phyloP scores from a whole-genome alignment of 2,888 invertebrate genomes.

The Tipula unca region DNA sequence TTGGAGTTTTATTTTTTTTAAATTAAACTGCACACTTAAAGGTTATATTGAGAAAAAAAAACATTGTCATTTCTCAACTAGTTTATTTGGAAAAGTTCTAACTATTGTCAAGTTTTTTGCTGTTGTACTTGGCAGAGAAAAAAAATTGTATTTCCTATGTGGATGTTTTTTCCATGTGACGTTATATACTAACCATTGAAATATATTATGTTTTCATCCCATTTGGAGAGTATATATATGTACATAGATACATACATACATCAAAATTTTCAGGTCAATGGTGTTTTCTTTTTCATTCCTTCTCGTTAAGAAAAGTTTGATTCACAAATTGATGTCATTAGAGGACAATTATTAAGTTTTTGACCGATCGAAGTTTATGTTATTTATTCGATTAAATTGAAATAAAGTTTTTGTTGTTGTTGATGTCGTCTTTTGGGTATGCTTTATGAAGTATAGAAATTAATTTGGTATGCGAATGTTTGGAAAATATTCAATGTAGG shows the following conservation, averaged over 20 bases:
- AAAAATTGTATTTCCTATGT: background rate
- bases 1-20: background rate
- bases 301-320: background rate
- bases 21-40: background rate
- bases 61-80: background rate
- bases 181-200: background rate
- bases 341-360: constrained; percentile 14
- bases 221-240: background rate
- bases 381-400: background rate
- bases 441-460: background rate
- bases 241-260: too few species aligned
- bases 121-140: background rate
- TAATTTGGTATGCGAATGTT: background rate
- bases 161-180: background rate
- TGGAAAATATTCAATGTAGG: too few species aligned
- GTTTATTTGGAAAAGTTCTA: background rate
- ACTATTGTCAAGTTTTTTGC: background rate
- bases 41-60: background rate
- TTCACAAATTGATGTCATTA: constrained; percentile 8
- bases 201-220: background rate
- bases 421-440: background rate
- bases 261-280: background rate
- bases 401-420: background rate
- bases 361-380: background rate
- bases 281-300: background rate